phyloP scores from a whole-genome alignment of 2,797 vertebrate species.

The Anolis apletophallus region DNA sequence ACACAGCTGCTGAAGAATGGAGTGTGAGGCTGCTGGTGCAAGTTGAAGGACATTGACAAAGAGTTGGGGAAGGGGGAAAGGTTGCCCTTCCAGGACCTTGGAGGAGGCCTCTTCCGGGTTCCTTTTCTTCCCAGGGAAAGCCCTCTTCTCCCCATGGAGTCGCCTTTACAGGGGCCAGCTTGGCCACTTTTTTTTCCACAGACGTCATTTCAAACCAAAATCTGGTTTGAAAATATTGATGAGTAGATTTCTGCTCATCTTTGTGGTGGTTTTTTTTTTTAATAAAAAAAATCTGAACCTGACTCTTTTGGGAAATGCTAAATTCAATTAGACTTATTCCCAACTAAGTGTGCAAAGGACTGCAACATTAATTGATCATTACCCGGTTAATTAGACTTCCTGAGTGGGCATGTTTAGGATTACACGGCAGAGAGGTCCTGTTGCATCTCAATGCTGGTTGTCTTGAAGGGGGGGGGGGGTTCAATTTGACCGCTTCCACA shows the following conservation, averaged over 20 bases:
- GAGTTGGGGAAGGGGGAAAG: too few species aligned
- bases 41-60: too few species aligned
- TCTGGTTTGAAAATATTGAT: too few species aligned
- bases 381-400: background rate
- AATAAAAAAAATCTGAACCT: too few species aligned
- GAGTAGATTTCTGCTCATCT: background rate
- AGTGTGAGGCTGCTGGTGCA: too few species aligned
- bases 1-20: too few species aligned
- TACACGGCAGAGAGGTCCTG: background rate
- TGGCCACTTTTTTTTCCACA: background rate
- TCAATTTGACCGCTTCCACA: too few species aligned
- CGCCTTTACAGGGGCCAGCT: too few species aligned
- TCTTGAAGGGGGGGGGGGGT: background rate
- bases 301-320: background rate
- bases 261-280: too few species aligned
- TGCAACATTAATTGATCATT: background rate
- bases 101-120: too few species aligned
- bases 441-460: background rate
- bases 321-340: background rate
- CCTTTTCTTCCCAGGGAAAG: background rate
- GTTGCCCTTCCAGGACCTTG: too few species aligned
- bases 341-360: background rate
- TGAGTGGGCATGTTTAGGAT: background rate
- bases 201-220: background rate
- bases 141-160: too few species aligned